Percentiles rank a stretch among this genome's conserved stretches.
Evolutionary conservation across 2,113 vertebrate genomes (phyloP).

Genomic region (Phylloscopus trochiloides): DNA sequence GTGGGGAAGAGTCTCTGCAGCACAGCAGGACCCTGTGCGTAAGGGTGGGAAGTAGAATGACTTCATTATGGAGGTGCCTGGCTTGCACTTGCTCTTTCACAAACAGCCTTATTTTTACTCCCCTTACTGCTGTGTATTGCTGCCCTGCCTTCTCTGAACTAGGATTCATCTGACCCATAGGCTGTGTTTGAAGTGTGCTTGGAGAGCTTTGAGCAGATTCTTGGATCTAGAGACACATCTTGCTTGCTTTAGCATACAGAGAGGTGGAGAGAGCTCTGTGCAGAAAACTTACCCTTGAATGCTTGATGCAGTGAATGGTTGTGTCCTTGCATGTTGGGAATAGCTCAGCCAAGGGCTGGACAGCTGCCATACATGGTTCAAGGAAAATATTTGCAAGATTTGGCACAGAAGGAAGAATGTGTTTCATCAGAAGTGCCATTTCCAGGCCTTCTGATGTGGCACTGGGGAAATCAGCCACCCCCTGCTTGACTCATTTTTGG

Average conservation of each 20-base stretch:
- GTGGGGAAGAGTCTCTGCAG: not conserved
- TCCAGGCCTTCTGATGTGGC: slow-evolving; percentile 32
- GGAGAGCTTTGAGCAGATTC: not conserved
- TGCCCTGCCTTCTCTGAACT: not conserved
- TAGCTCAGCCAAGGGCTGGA: not conserved
- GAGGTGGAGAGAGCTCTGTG: not conserved
- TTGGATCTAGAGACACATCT: not conserved
- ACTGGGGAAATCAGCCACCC: slow-evolving; percentile 49
- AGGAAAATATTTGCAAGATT: slow-evolving; percentile 17
- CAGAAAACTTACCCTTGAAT: not conserved
- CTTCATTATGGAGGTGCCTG: not conserved
- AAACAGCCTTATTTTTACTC: not conserved
- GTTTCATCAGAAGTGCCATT: slow-evolving; percentile 28
- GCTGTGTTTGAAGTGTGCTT: not conserved
- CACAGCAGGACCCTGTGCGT: not conserved
- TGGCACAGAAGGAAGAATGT: not conserved
- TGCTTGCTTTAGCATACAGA: not conserved
- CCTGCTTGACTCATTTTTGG: slow-evolving; percentile 54
- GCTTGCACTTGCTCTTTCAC: not conserved
- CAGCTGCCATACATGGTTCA: not conserved
- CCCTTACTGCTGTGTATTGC: not conserved
- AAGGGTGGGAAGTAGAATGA: not conserved
- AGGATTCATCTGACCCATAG: not conserved
- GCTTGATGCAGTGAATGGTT: not conserved
- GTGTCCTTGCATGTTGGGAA: not conserved